These are phyloP conservation scores for Hyperoplus immaculatus DNA, from an alignment of 2,797 vertebrate genomes.

Conservation along the genomic window DNA sequence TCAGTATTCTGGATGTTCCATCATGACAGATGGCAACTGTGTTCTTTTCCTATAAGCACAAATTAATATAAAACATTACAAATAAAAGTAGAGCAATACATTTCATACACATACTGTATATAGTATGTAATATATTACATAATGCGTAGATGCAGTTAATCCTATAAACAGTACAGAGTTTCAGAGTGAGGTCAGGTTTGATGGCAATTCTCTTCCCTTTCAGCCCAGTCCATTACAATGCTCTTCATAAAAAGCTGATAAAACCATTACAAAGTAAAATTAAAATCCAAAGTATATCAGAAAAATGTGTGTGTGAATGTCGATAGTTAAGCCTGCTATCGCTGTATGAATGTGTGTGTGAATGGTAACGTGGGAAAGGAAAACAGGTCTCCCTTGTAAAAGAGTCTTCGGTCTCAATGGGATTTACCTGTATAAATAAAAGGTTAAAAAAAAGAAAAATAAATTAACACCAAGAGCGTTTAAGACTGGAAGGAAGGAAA, in stretches of 20 bases:
- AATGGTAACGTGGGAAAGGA: too few relatives aligned
- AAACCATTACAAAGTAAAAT: slow-evolving; percentile 42
- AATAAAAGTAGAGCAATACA: slow-evolving; percentile 61
- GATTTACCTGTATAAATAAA: too few relatives aligned
- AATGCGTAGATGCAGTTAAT: slow-evolving; percentile 35
- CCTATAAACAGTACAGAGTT: slow-evolving; percentile 46
- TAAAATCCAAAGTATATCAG: slow-evolving; percentile 29
- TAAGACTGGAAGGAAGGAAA: slow-evolving; percentile 66
- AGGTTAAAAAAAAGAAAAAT: too few relatives aligned
- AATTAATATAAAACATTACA: slow-evolving; percentile 39
- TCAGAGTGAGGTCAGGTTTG: slow-evolving; percentile 65
- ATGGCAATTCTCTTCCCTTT: slow-evolving; percentile 26
- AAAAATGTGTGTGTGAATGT: too few relatives aligned
- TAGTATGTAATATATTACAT: slow-evolving; percentile 58
- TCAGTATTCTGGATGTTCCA: slow-evolving; percentile 35
- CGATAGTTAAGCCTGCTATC: too few relatives aligned
- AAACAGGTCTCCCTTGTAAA: too few relatives aligned
- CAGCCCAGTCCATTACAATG: slow-evolving; percentile 17
- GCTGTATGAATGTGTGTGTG: too few relatives aligned
- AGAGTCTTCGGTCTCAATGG: too few relatives aligned
- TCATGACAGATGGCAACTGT: slow-evolving; percentile 30
- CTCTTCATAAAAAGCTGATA: slow-evolving; percentile 41
- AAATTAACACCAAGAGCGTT: slow-evolving; percentile 57
- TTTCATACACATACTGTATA: slow-evolving; percentile 39
- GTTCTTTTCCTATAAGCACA: slow-evolving; percentile 46